phyloP scores from a whole-genome alignment of 2,888 invertebrate species.

The Nemotelus pantherinus region DNA sequence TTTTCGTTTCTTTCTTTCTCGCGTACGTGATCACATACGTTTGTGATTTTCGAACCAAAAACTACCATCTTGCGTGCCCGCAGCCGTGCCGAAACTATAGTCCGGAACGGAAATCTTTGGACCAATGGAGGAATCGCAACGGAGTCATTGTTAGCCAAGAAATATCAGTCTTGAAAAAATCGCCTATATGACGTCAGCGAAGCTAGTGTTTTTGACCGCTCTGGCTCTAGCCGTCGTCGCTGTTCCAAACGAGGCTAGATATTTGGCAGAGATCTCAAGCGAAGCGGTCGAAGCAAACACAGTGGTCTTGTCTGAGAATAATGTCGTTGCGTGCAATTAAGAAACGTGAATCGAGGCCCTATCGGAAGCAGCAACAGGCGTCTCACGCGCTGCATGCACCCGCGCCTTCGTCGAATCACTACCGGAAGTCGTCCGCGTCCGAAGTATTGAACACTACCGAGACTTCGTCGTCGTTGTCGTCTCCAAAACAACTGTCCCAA shows the following conservation, averaged over 20 bases:
- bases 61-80: constrained; percentile 24
- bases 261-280: constrained; percentile 4
- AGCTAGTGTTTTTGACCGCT: constrained; percentile 26
- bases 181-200: constrained; percentile 41
- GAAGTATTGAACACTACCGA: constrained; percentile 48
- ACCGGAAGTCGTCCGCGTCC: constrained; percentile 52
- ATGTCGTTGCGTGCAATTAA: constrained; percentile 64
- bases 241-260: constrained; percentile 4
- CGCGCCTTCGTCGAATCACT: constrained; percentile 56
- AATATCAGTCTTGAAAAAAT: constrained; percentile 27
- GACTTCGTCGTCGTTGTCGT: constrained; percentile 27
- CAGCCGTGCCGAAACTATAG: constrained; percentile 9
- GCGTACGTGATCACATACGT: not conserved
- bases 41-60: not conserved
- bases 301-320: constrained; percentile 35
- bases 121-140: constrained; percentile 21
- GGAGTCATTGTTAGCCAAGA: not conserved
- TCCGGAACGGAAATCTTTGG: constrained; percentile 39
- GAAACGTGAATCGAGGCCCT: constrained; percentile 59
- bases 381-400: constrained; percentile 19
- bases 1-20: constrained; percentile 3
- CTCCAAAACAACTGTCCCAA: constrained; percentile 53
- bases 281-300: constrained; percentile 9
- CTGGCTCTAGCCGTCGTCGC: not conserved
- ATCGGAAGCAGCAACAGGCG: constrained; percentile 45